These are phyloP conservation scores for Muscina levida DNA, from an alignment of 2,888 invertebrate species.

Conservation along the genomic window DNA sequence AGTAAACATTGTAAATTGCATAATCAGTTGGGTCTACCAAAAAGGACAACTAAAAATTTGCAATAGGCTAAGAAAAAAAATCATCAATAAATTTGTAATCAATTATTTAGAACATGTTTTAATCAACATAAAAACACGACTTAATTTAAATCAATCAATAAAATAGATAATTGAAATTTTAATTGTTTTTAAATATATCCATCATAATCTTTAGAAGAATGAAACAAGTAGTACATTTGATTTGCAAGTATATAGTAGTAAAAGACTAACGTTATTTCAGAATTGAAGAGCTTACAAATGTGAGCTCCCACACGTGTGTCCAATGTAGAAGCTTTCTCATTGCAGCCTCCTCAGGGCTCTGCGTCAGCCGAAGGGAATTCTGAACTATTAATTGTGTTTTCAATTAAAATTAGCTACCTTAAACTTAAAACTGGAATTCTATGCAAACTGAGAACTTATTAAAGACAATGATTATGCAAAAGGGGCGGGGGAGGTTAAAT, in stretches of 20 bases:
- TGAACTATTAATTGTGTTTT: neutral
- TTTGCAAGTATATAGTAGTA: neutral
- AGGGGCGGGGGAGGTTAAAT: neutral
- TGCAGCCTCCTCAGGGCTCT: too few species aligned
- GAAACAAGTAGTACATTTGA: too few species aligned
- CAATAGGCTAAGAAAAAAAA: neutral
- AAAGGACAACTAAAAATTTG: conserved; percentile 15
- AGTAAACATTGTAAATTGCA: conserved; percentile 12
- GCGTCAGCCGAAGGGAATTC: too few species aligned
- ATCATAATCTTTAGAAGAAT: neutral
- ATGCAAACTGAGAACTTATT: conserved; percentile 5
- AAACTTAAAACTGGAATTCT: conserved; percentile 22
- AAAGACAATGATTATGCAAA: neutral
- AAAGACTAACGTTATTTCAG: too few species aligned
- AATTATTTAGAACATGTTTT: too few species aligned
- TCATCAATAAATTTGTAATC: conserved; percentile 18
- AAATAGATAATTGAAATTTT: conserved; percentile 26
- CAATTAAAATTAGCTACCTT: conserved; percentile 13
- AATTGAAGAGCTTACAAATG: too few species aligned
- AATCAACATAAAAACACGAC: conserved; percentile 31
- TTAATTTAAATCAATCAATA: conserved; percentile 22
- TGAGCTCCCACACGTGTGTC: too few species aligned
- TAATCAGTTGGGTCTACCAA: neutral
- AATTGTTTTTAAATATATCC: conserved; percentile 13
- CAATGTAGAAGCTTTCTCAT: too few species aligned